Base-by-base conservation (phyloP, 2,888 invertebrate genomes). In the Scaeva pyrastri region DNA sequence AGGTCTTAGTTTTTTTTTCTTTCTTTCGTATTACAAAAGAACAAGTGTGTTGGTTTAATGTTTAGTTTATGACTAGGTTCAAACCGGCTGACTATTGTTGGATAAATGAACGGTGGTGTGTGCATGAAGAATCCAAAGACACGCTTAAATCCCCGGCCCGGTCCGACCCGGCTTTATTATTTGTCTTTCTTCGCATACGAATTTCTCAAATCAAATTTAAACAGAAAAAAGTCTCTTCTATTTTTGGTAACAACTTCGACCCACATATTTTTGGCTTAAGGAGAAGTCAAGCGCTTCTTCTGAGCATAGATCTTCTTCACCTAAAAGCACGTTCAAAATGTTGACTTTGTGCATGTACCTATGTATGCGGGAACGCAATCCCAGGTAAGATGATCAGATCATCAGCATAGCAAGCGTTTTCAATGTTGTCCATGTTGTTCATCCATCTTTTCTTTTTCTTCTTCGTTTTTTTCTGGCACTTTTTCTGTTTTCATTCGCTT, bases 201-300 rank as follows among this genome's bases (percentile, higher is more conserved):
- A 26, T 23, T 26, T 45, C 26, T 26, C 16, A 6, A 31, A 56
- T 16, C 12, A 4, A 45, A 56, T n/a, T n/a, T n/a, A n/a, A n/a
- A n/a, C n/a, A 48, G 31, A 31, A 60, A 55, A 60, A 21, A 60
- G 21, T 1, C 31, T 36, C 16, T 71, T 71, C 62, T 56, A 56
- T 64, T 70, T 74, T 68, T 50, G 68, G 74, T 71, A 84, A 74
- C 70, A 71, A 79, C 80, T 84, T 80, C 84, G 84, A 84, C 84
- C 84, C 84, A 84, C 84, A 84, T 84, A 80, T 84, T 84, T 58
- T 84, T 58, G 70, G 62, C 70, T 74, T 31, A 79, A 83, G 48
- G 41, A 62, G 55, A 56, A 82, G 64, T 72, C 36, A 66, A 52
- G 39, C 64, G 19, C 26, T 71, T 52, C 48, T 48, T 66, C 12